Evolutionary conservation across 1,140 invertebrate genomes (phyloP).

Genomic region (Zophobas atratus): DNA sequence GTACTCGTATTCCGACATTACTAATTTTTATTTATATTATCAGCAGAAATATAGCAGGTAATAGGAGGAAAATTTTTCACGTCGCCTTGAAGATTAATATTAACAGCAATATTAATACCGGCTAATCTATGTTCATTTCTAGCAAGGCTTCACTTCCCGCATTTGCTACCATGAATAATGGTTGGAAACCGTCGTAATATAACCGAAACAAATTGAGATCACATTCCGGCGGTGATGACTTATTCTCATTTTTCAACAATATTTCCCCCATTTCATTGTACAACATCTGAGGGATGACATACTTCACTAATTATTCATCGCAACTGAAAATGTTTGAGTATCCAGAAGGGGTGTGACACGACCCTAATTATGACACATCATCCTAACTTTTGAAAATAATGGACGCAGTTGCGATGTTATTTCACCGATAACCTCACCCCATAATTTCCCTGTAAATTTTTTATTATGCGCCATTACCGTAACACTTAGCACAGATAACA

Average conservation of each 20-base stretch:
- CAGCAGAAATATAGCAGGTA: too few species aligned
- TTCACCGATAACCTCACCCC: background rate
- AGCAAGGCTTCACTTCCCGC: background rate
- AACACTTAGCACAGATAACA: conserved; percentile 2
- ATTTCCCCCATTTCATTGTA: conserved; percentile 27
- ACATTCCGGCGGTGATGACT: conserved; percentile 27
- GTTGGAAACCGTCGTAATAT: conserved; percentile 19
- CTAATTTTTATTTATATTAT: too few species aligned
- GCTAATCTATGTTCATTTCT: conserved; percentile 23
- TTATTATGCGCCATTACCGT: conserved; percentile 5
- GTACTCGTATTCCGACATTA: too few species aligned
- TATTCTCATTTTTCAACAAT: conserved; percentile 34
- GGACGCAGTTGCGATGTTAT: background rate
- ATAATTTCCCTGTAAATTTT: conserved; percentile 9
- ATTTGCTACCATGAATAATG: conserved; percentile 20
- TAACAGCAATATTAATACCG: conserved; percentile 5
- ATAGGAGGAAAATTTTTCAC: background rate
- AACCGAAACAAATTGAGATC: conserved; percentile 30
- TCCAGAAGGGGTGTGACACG: conserved; percentile 5
- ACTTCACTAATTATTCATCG: conserved; percentile 22
- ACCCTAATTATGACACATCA: conserved; percentile 24
- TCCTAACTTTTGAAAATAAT: conserved; percentile 26
- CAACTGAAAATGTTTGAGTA: conserved; percentile 20
- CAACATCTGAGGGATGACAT: conserved; percentile 27
- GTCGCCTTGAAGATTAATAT: background rate